These are phyloP conservation scores for Drosophila funebris DNA, from an alignment of 1,140 invertebrate species.

Conservation along the genomic window DNA sequence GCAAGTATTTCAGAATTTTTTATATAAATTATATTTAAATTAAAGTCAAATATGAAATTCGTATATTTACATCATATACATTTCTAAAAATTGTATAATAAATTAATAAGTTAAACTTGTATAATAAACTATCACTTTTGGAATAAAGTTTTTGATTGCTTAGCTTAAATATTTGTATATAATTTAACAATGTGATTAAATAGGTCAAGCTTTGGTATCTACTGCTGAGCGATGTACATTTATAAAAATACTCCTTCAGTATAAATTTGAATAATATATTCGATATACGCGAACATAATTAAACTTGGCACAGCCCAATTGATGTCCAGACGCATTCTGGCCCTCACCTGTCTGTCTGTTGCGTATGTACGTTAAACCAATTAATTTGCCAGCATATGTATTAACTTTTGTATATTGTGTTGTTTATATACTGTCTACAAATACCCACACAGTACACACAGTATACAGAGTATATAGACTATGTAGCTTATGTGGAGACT, in stretches of 20 bases:
- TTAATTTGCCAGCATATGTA: constrained; percentile 61
- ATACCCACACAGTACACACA: background rate
- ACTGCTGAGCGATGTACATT: background rate
- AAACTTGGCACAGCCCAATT: constrained; percentile 8
- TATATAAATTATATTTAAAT: background rate
- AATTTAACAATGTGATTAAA: background rate
- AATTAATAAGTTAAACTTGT: too few species aligned
- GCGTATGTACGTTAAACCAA: constrained; percentile 37
- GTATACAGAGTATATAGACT: background rate
- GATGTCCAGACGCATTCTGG: constrained; percentile 24
- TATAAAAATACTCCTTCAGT: background rate
- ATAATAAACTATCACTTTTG: too few species aligned
- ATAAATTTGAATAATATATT: constrained; percentile 6
- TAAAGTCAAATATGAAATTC: too few species aligned
- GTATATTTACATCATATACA: too few species aligned
- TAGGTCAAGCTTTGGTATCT: background rate
- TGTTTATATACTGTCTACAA: constrained; percentile 34
- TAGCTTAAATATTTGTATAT: background rate
- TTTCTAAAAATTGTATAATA: too few species aligned
- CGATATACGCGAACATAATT: constrained; percentile 6
- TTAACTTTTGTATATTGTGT: constrained; percentile 29
- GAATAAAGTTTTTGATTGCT: too few species aligned
- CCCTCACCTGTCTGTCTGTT: background rate
- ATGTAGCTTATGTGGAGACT: background rate
- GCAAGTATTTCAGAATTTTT: too few species aligned